Percentiles rank a stretch among this genome's conserved stretches.
Conservation (phyloP, 2,113 vertebrate genomes). For the Amphiprion ocellaris region DNA sequence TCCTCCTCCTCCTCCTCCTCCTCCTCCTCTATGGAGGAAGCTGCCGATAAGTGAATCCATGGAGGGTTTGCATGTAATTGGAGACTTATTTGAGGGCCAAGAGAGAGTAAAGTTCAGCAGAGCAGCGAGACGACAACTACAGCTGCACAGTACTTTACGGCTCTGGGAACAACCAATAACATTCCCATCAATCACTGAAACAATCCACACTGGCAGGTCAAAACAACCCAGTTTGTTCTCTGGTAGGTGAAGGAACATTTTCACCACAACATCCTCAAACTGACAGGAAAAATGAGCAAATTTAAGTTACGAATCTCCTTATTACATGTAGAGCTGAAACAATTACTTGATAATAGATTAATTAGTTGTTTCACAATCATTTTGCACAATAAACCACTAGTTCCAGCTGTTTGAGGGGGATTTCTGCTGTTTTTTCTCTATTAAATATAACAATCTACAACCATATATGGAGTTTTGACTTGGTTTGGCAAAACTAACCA, state of each 20-base stretch:
- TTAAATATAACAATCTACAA: no score
- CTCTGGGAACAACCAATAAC: conserved; percentile 31
- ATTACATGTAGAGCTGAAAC: no score
- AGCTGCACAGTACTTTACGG: conserved; percentile 38
- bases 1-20: not conserved
- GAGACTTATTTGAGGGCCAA: conserved; percentile 41
- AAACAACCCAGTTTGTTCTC: conserved; percentile 11
- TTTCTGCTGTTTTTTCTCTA: not conserved
- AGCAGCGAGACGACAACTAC: conserved; percentile 8
- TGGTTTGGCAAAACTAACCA: no score
- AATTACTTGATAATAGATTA: no score
- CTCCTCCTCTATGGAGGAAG: conserved; percentile 15
- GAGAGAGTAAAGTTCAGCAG: conserved; percentile 12
- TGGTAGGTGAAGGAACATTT: not conserved
- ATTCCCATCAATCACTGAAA: conserved; percentile 31
- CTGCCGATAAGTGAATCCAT: conserved; percentile 35
- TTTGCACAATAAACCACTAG: not conserved
- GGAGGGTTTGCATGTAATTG: conserved; percentile 50
- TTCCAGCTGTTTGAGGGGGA: not conserved
- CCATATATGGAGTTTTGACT: no score
- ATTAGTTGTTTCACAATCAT: not conserved
- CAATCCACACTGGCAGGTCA: not conserved
- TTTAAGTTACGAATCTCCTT: no score
- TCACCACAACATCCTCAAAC: not conserved
- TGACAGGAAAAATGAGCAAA: no score